These are phyloP conservation scores for Odontocerum albicorne DNA, from an alignment of 2,888 invertebrate genomes.

Conservation along the genomic window DNA sequence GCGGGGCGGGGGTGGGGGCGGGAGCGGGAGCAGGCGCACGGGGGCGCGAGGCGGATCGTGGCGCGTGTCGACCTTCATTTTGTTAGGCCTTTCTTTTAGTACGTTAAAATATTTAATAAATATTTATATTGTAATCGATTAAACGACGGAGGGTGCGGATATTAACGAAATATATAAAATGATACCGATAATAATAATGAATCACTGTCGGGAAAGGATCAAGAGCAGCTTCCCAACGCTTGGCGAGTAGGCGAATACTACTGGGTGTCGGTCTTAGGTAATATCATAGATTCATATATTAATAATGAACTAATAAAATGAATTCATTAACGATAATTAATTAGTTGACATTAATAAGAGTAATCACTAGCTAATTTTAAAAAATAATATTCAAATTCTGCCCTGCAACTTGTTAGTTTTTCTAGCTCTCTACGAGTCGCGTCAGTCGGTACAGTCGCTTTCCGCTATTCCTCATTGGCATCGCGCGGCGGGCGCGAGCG, in stretches of 20 bases:
- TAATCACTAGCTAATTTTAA: slow-evolving; percentile 38
- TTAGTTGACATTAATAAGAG: slow-evolving; percentile 39
- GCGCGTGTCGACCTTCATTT: slow-evolving; percentile 35
- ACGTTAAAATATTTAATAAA: slow-evolving; percentile 33
- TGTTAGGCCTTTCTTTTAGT: slow-evolving; percentile 38
- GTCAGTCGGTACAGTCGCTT: slow-evolving; percentile 32
- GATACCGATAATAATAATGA: slow-evolving; percentile 33
- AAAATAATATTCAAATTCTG: slow-evolving; percentile 35
- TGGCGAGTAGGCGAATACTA: slow-evolving; percentile 38
- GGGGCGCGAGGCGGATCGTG: slow-evolving; percentile 19
- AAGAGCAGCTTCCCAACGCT: slow-evolving; percentile 34
- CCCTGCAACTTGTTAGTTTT: slow-evolving; percentile 35
- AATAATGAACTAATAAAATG: slow-evolving; percentile 35
- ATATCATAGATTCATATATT: slow-evolving; percentile 38
- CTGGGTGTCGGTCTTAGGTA: slow-evolving; percentile 35
- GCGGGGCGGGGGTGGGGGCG: too few species aligned
- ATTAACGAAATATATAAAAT: slow-evolving; percentile 32
- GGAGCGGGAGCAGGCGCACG: not conserved
- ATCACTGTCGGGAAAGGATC: slow-evolving; percentile 34
- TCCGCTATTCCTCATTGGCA: slow-evolving; percentile 17
- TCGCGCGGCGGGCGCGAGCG: slow-evolving; percentile 23
- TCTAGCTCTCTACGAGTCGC: slow-evolving; percentile 30
- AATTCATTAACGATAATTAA: slow-evolving; percentile 37
- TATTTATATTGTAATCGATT: slow-evolving; percentile 27
- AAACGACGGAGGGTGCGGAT: slow-evolving; percentile 28